Conservation (phyloP, 2,797 vertebrate species). For the Betta splendens region DNA sequence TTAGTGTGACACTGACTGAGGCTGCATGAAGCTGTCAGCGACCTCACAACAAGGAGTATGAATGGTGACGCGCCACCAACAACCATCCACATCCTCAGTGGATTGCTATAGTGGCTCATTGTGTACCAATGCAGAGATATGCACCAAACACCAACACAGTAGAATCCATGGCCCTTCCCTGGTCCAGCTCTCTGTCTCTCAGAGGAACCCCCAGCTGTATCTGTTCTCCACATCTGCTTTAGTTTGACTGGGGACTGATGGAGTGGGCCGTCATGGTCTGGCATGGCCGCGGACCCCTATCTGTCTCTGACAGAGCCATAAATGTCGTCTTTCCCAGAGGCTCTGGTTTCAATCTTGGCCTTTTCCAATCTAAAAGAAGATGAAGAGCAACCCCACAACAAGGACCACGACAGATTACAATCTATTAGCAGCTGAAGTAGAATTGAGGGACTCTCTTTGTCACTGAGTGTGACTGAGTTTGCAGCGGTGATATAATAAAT, state of each 20-base stretch:
- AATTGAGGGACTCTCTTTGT: slow-evolving; percentile 11
- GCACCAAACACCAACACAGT: too few relatives aligned
- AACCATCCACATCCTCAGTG: slow-evolving; percentile 25
- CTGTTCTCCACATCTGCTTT: slow-evolving; percentile 13
- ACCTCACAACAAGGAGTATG: slow-evolving; percentile 30
- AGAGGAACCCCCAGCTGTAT: not conserved
- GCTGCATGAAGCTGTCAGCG: slow-evolving; percentile 36
- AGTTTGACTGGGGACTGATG: slow-evolving; percentile 18
- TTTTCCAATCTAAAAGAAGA: slow-evolving; percentile 25
- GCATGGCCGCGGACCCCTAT: slow-evolving; percentile 23
- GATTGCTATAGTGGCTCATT: not conserved
- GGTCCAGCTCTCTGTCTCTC: not conserved
- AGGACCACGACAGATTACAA: slow-evolving; percentile 19
- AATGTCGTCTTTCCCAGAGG: slow-evolving; percentile 45
- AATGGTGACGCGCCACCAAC: slow-evolving; percentile 6
- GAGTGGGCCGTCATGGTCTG: slow-evolving; percentile 21
- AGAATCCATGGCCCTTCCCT: too few relatives aligned
- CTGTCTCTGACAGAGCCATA: slow-evolving; percentile 45
- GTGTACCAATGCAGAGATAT: not conserved
- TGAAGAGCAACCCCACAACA: slow-evolving; percentile 15
- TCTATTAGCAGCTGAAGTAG: slow-evolving; percentile 29
- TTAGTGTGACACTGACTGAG: slow-evolving; percentile 56
- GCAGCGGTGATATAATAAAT: not conserved
- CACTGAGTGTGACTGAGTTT: slow-evolving; percentile 3
- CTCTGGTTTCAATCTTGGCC: slow-evolving; percentile 49